These are phyloP conservation scores for Eupithecia inturbata DNA, from an alignment of 2,888 invertebrate genomes.

Conservation along the genomic window DNA sequence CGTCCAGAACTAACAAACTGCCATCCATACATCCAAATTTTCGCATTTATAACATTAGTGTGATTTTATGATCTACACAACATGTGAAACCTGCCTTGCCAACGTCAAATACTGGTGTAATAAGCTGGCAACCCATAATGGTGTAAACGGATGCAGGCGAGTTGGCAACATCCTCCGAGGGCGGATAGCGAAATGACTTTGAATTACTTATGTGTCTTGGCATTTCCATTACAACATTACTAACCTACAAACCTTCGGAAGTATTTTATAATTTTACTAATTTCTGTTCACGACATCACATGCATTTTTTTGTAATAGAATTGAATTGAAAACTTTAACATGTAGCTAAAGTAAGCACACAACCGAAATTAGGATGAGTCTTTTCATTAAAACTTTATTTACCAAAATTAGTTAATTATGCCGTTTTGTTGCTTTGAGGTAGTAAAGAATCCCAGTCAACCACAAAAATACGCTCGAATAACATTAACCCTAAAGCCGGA, in stretches of 20 bases:
- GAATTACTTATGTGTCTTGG: conserved; percentile 15
- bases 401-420: no score
- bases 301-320: no score
- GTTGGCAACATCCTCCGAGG: conserved; percentile 14
- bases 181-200: conserved; percentile 14
- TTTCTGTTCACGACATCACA: no score
- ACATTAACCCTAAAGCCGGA: no score
- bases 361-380: no score
- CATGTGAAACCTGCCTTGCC: neutral
- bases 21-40: neutral
- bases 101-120: neutral
- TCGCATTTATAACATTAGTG: no score
- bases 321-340: no score
- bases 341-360: no score
- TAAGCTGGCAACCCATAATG: neutral
- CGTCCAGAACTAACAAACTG: neutral
- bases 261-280: neutral
- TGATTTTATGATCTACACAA: neutral
- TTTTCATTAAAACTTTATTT: no score
- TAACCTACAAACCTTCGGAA: conserved; percentile 4
- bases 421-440: no score
- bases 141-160: neutral
- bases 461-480: no score
- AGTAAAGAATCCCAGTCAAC: no score
- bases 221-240: conserved; percentile 9